Percentiles rank a stretch among this genome's conserved stretches.
Conservation (phyloP, 1,140 invertebrate genomes). For the Augochlora pura region DNA sequence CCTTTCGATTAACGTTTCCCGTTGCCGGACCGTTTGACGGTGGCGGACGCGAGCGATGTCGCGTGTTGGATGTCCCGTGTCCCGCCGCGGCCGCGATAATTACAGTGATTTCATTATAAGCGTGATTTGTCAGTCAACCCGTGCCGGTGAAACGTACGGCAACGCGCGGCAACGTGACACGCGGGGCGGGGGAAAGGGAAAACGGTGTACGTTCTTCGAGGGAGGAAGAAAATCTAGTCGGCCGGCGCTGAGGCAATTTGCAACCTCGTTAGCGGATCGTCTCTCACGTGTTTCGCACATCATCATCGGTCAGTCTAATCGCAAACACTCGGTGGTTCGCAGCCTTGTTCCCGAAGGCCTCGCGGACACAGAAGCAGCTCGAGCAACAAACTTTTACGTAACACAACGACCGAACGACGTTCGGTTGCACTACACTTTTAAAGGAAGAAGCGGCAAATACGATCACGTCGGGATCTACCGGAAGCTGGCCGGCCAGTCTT, state of each 20-base stretch:
- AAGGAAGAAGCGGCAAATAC: too few relatives aligned
- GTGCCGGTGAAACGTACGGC: too few relatives aligned
- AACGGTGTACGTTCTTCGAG: neutral
- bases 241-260: neutral
- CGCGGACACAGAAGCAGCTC: neutral
- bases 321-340: neutral
- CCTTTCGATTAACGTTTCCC: constrained; percentile 54
- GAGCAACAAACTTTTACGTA: neutral
- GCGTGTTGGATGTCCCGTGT: neutral
- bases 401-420: neutral
- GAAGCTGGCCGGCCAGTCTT: neutral
- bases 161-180: neutral
- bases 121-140: constrained; percentile 8
- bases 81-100: constrained; percentile 14
- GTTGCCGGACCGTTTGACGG: constrained; percentile 21
- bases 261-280: neutral
- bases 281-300: neutral
- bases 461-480: too few relatives aligned
- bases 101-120: constrained; percentile 21
- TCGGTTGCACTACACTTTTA: neutral
- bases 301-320: neutral
- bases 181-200: neutral
- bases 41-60: neutral
- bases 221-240: neutral
- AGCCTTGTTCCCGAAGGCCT: constrained; percentile 9